Evolutionary conservation across 2,113 vertebrate genomes (phyloP).

Genomic region (Pardalotus punctatus): DNA sequence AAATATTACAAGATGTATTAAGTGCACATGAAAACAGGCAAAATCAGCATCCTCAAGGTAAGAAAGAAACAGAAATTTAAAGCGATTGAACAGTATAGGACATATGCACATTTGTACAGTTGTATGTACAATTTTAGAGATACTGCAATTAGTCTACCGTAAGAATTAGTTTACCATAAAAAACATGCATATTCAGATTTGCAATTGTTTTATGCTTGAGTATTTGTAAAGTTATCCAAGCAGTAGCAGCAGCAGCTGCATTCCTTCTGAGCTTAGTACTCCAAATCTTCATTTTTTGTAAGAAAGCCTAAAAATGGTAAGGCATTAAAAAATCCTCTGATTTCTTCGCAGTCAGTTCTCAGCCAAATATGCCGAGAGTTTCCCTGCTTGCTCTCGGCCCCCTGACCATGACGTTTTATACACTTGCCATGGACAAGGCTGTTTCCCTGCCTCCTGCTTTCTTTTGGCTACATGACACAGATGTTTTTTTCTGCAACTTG

Average conservation of each 20-base stretch:
- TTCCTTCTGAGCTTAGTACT: not conserved
- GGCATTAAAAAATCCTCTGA: not conserved
- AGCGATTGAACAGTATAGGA: not conserved
- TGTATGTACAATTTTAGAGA: not conserved
- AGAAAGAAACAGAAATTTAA: not conserved
- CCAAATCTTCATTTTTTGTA: not conserved
- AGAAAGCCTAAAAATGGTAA: not conserved
- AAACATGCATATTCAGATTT: not conserved
- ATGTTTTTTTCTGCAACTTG: not conserved
- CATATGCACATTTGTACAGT: not conserved
- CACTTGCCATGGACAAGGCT: not conserved
- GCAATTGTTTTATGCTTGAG: not conserved
- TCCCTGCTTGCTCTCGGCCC: not conserved
- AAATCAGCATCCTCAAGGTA: not conserved
- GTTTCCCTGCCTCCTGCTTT: not conserved
- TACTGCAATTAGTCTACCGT: not conserved
- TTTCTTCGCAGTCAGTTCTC: not conserved
- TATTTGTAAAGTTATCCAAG: not conserved
- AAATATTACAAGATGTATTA: not conserved
- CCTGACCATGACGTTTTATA: not conserved
- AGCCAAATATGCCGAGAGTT: not conserved
- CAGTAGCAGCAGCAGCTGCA: not conserved
- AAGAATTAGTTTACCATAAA: not conserved
- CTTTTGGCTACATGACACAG: not conserved
- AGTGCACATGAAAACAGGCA: not conserved